These are phyloP conservation scores for Muscicapa adusta DNA, from an alignment of 2,113 vertebrate species.

Conservation along the genomic window DNA sequence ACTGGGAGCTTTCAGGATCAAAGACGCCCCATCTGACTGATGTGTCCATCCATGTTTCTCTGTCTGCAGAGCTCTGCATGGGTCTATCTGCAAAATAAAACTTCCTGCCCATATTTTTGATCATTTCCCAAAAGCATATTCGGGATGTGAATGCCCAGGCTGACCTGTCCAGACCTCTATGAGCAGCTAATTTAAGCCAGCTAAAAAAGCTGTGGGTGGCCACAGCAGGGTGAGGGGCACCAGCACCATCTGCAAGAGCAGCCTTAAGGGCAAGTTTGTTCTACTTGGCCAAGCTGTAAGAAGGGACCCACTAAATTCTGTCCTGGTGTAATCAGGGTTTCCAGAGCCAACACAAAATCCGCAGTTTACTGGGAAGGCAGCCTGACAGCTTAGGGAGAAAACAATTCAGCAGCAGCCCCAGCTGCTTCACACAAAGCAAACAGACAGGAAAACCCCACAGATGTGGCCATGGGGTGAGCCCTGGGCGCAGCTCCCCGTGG, in stretches of 20 bases:
- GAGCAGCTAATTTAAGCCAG: background rate
- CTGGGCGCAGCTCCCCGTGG: rapidly evolving
- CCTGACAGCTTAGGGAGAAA: background rate
- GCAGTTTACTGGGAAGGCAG: background rate
- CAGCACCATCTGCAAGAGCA: background rate
- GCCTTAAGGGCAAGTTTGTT: background rate
- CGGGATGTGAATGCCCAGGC: background rate
- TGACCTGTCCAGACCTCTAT: background rate
- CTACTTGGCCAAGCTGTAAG: background rate
- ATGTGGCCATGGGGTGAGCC: rapidly evolving
- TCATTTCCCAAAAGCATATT: background rate
- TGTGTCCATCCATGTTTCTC: background rate
- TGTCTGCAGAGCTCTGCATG: background rate
- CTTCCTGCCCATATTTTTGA: background rate
- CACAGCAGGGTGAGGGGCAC: background rate
- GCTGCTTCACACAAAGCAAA: background rate
- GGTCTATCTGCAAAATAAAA: constrained; percentile 21
- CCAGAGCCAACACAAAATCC: background rate
- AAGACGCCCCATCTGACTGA: background rate
- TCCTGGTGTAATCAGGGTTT: rapidly evolving
- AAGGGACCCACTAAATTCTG: background rate
- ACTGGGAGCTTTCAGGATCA: constrained; percentile 3
- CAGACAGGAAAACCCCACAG: background rate
- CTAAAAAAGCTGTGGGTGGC: background rate
- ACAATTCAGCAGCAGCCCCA: background rate